Percentiles rank a stretch among this genome's conserved stretches.
Conservation (phyloP, 2,797 vertebrate genomes). For the Argya squamiceps region DNA sequence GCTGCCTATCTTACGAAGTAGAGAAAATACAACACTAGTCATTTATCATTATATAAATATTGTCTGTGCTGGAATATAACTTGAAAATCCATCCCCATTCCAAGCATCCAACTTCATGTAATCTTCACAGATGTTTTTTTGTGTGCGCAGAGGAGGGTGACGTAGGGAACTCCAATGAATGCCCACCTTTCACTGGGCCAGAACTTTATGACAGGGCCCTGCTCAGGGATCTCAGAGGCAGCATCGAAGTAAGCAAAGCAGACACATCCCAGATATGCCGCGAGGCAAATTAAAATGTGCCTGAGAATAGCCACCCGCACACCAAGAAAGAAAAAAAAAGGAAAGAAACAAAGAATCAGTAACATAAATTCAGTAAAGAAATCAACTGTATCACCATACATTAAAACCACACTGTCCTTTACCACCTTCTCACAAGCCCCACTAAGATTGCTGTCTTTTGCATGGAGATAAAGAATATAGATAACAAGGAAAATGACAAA, state of each 20-base stretch:
- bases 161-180: conserved; percentile 94
- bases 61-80: not conserved
- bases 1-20: not conserved
- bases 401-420: not conserved
- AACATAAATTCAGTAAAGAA: not conserved
- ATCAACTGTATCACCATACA: not conserved
- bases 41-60: not conserved
- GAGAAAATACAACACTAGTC: not conserved
- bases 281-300: conserved; percentile 97
- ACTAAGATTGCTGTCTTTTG: not conserved
- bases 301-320: conserved; percentile 66
- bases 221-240: conserved; percentile 92
- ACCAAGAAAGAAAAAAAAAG: rapidly evolving
- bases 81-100: not conserved
- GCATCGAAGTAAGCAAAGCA: conserved; percentile 97
- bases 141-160: conserved; percentile 89
- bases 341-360: not conserved
- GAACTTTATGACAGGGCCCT: conserved; percentile 95
- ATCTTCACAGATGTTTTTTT: conserved; percentile 91
- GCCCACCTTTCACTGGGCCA: conserved; percentile 99
- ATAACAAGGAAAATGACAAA: not conserved
- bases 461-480: not conserved
- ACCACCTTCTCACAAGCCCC: not conserved
- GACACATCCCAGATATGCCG: conserved; percentile 93
- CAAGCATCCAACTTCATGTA: conserved; percentile 77